Evolutionary conservation across 2,113 vertebrate genomes (phyloP), one percentile per base, ranked within the genome.

Genomic region (Colistium nudipinnis): DNA sequence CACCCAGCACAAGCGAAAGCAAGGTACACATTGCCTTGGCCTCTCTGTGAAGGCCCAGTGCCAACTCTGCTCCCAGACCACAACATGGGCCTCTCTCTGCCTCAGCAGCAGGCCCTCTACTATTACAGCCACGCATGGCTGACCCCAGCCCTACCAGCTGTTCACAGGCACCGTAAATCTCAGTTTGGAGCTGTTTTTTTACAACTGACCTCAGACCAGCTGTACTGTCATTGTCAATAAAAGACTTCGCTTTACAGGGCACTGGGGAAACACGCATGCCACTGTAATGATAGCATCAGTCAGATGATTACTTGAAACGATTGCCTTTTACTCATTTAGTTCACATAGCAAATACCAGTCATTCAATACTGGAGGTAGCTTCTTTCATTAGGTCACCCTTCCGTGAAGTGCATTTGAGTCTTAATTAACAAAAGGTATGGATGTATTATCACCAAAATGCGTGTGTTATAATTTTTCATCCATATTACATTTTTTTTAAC

Each of bases 111-210:
- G 57, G 65, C 51, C 57, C 65, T 84, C 52, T 53, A 57, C 81
- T 65, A 76, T 81, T 78, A 68, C 75, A 84, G 61, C 82, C 70
- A 70, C 8, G 80, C 84, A 82, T 75, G 83, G 70, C 71, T 83
- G 82, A 80, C 67, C 78, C 74, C 86, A 79, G 75, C 44, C 69
- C 79, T 52, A 70, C 72, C 88, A 86, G 87, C 83, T 86, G 87
- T 69, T 87, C 73, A 48, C 65, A 77, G 66, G 60, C 80, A 81
- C 65, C 31, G 44, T 69, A 74, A 76, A 77, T 84, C 75, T 79
- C 57, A 20, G n/a, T 24, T 56, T 69, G 78, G 70, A 56, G 75
- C 57, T 49, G 41, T 55, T 72, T 62, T 52, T 74, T 68, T 51
- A 47, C 66, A 69, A 35, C 76, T 62, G 76, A 83, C 82, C 82